Evolutionary conservation across 2,888 invertebrate genomes (phyloP), one percentile per base, ranked within the genome.

Genomic region (Dascillus cervinus): DNA sequence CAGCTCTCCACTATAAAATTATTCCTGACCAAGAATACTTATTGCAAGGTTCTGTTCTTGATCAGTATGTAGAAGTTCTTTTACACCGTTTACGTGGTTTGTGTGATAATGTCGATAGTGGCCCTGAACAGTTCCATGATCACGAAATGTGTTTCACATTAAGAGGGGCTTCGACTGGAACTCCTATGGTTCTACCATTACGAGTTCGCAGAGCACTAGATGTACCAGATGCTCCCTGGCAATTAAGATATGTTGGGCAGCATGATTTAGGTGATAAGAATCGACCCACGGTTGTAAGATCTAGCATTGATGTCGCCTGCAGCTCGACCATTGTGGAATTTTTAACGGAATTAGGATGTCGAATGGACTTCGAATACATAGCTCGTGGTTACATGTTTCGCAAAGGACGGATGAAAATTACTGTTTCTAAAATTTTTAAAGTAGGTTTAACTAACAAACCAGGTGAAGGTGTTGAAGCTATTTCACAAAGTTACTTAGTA

Each of bases 331-430:
- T 95, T 5, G 79, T 89, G 1, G 90, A 92, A 45, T 96, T 94
- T 56, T 74, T 96, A 0, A 87, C 82, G 40, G 95, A 95, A 67
- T 71, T 95, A 43, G 95, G 95, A 0, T 89, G 87, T 52, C 71
- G 87, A 34, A 70, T 92, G 40, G 95, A 96, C 57, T 94, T 90
- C 71, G 95, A 96, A 65, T 95, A 89, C 58, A 84, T 90, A 47
- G 81, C 88, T 1, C 81, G 91, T 65, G 96, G 81, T 9, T 92
- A 86, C 55, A 88, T 95, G 82, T 95, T 95, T 55, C 76, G 92
- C 34, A 96, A 96, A 65, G 96, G 95, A 1, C 74, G 94, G 37
- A 92, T 96, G 90, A 96, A 96, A 65, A 86, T 95, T 11, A 92
- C 91, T 1, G 94, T 96, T 0, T 88, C 92, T 1, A 95, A 95